phyloP scores from a whole-genome alignment of 2,113 vertebrate species.

The Vidua chalybeata region DNA sequence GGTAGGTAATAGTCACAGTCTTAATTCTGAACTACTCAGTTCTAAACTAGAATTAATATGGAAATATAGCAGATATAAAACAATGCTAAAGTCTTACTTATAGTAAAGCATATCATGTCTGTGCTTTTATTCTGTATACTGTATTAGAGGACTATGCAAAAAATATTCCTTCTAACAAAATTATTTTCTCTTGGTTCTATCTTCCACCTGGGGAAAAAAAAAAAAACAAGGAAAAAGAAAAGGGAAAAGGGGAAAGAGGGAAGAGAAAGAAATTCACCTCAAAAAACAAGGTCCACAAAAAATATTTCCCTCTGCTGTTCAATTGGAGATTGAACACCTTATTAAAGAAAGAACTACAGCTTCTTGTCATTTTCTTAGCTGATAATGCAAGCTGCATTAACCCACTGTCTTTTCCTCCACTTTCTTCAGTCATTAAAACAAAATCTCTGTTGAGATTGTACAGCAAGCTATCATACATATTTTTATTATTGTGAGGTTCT shows the following conservation, averaged over 20 bases:
- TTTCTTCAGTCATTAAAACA: not conserved
- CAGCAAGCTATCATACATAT: not conserved
- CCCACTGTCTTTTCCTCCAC: not conserved
- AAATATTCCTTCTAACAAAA: not conserved
- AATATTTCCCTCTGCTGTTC: not conserved
- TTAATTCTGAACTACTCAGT: not conserved
- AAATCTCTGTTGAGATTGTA: not conserved
- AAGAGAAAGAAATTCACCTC: not conserved
- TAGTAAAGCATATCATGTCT: not conserved
- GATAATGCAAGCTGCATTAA: not conserved
- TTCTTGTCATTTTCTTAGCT: not conserved
- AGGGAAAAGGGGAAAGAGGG: accelerated
- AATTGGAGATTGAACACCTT: not conserved
- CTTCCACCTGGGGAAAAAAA: accelerated
- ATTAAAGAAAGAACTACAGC: not conserved
- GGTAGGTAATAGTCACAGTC: not conserved
- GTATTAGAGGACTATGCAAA: not conserved
- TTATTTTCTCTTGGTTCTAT: not conserved
- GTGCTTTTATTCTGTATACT: not conserved
- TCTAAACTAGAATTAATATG: not conserved
- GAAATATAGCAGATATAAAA: not conserved
- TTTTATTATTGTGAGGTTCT: not conserved
- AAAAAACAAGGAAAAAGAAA: too few relatives aligned
- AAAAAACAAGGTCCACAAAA: not conserved
- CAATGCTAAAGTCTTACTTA: not conserved